Conservation (phyloP, 2,888 invertebrate species). For the Tetranychus truncatus region DNA sequence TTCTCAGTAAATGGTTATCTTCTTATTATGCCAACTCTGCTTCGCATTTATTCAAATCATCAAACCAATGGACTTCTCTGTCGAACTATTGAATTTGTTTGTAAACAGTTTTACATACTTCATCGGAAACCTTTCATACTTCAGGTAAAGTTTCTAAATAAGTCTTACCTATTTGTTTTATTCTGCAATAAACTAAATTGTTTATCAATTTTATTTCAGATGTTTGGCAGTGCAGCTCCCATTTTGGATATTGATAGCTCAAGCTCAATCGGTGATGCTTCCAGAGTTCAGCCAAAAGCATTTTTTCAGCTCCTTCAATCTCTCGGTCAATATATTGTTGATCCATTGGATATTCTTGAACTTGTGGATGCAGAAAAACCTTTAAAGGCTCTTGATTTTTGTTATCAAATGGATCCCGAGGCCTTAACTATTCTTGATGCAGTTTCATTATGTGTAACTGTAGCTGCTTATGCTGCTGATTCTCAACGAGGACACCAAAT, state of each 20-base stretch:
- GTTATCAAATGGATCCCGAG: constrained; percentile 93
- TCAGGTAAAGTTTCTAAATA: constrained; percentile 38
- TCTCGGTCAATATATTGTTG: constrained; percentile 79
- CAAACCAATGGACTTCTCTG: constrained; percentile 89
- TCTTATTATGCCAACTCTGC: constrained; percentile 86
- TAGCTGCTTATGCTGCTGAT: constrained; percentile 92
- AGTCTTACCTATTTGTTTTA: constrained; percentile 23
- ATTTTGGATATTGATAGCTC: constrained; percentile 54
- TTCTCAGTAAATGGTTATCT: constrained; percentile 95
- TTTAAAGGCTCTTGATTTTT: constrained; percentile 86
- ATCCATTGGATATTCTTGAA: constrained; percentile 69
- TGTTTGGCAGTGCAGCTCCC: constrained; percentile 95
- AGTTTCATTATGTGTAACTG: constrained; percentile 96
- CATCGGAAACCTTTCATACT: constrained; percentile 94
- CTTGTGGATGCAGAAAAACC: constrained; percentile 42
- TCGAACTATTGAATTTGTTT: constrained; percentile 88
- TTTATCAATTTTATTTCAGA: constrained; percentile 34
- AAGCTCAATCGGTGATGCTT: constrained; percentile 57
- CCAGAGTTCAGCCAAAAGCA: constrained; percentile 76
- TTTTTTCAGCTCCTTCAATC: constrained; percentile 57
- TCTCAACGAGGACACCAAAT: constrained; percentile 46
- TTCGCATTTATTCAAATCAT: constrained; percentile 90
- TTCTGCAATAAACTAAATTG: no score
- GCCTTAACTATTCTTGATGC: constrained; percentile 91
- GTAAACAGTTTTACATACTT: constrained; percentile 91